Base-by-base conservation (phyloP, 2,797 vertebrate species). In the Micromesistius poutassou region DNA sequence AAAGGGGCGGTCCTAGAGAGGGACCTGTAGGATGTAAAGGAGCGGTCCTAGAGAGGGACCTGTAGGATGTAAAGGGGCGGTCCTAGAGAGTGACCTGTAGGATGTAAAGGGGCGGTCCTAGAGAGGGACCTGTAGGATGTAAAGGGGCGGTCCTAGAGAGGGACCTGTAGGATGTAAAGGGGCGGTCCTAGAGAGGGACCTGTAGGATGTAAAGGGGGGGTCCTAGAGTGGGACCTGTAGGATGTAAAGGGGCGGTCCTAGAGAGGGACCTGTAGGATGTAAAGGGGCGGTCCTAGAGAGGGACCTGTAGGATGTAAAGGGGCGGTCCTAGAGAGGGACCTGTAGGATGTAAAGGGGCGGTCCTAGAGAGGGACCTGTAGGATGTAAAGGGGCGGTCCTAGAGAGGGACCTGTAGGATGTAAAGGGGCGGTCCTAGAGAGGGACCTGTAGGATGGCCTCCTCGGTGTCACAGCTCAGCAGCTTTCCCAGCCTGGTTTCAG, bases 401-500 rank as follows among this genome's bases (percentile, higher is more conserved):
- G 50, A 55, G 50, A 62, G 55, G 12, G 62, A 98, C 93, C 91
- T 97, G 96, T 74, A 98, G 93, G 77, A 98, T 97, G 75, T n/a
- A n/a, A n/a, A n/a, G n/a, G n/a, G n/a, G n/a, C n/a, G n/a, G n/a
- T n/a, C 38, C 42, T 16, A 16, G 50, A 55, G 50, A 62, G 55
- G 12, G 62, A 98, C 93, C 91, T 97, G 96, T 74, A 98, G 93
- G 77, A 98, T 97, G 75, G 96, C 96, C 87, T 99, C 97, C 89
- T 98, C 96, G 0, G 96, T 96, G 82, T 95, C 95, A 0, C 97
- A 98, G 0, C 93, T 92, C 72, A 98, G 93, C 87, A 99, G 93
- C 30, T 96, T 96, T 0, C 97, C 97, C 79, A 99, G 93, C n/a
- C 98, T 93, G 19, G 97, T 99, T 84, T 98, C 95, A 0, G 98